Percentiles rank a stretch among this genome's conserved stretches.
Conservation (phyloP, 2,797 vertebrate species). For the Spinus olivaceus region DNA sequence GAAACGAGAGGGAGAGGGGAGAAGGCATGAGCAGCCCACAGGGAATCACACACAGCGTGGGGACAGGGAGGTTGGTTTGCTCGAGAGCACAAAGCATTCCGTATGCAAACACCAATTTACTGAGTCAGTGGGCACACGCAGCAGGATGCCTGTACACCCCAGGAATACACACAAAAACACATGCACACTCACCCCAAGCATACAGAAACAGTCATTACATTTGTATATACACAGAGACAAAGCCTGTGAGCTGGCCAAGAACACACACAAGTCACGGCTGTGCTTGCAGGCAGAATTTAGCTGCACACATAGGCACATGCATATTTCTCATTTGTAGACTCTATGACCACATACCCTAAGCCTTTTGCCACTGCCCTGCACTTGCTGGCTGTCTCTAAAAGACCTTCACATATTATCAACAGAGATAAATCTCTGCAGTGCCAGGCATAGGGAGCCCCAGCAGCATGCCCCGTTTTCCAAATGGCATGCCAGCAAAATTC, state of each 20-base stretch:
- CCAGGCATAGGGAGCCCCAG: neutral
- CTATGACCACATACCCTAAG: neutral
- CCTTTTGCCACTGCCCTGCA: neutral
- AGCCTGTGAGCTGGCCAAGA: neutral
- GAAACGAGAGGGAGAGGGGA: neutral
- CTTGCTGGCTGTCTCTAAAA: neutral
- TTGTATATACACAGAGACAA: neutral
- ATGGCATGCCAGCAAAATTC: neutral
- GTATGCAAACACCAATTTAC: neutral
- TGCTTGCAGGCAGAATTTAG: neutral
- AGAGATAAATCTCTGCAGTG: neutral
- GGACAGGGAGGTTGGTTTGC: neutral
- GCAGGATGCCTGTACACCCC: neutral
- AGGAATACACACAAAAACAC: neutral
- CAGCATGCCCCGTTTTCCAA: rapidly evolving
- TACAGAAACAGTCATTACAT: neutral
- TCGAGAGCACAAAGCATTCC: neutral
- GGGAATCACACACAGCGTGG: neutral
- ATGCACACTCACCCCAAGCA: neutral
- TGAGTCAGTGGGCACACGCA: neutral
- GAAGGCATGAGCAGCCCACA: neutral
- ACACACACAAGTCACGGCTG: neutral
- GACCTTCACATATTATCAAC: rapidly evolving
- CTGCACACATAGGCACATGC: rapidly evolving
- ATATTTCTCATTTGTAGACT: neutral